Evolutionary conservation across 2,888 invertebrate species (phyloP).

Genomic region (Parasteatoda lunata): DNA sequence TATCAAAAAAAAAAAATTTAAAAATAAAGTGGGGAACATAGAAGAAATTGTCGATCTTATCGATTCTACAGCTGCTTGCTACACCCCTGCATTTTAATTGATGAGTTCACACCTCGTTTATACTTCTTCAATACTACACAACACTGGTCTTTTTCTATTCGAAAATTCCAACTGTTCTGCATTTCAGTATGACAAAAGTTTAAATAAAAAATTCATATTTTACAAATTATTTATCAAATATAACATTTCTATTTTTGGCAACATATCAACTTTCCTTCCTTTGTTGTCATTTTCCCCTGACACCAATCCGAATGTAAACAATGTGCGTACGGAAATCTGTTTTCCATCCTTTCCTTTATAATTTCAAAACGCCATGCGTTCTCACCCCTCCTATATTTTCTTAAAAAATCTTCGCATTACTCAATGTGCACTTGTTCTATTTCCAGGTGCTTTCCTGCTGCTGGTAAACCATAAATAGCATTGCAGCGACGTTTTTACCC

Average conservation of each 20-base stretch:
- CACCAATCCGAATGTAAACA: neutral
- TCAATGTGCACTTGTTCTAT: conserved; percentile 68
- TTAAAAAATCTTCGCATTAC: conserved; percentile 57
- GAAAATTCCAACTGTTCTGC: too few relatives aligned
- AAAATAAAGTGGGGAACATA: too few relatives aligned
- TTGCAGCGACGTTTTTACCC: conserved; percentile 58
- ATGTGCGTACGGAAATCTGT: neutral
- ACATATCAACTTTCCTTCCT: neutral
- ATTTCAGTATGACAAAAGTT: too few relatives aligned
- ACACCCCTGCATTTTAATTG: too few relatives aligned
- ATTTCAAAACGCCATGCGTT: conserved; percentile 28
- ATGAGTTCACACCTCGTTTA: too few relatives aligned
- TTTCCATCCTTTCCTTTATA: neutral
- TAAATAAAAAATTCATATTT: too few relatives aligned
- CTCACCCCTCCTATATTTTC: conserved; percentile 11
- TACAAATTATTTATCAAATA: too few relatives aligned
- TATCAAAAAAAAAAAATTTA: too few relatives aligned
- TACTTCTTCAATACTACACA: too few relatives aligned
- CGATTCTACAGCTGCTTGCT: too few relatives aligned
- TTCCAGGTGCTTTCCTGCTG: conserved; percentile 63
- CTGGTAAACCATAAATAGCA: conserved; percentile 69
- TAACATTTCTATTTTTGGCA: neutral
- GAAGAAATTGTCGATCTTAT: too few relatives aligned
- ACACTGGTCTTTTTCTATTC: too few relatives aligned
- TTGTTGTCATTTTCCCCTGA: neutral